phyloP scores from a whole-genome alignment of 1,140 invertebrate genomes.

The Calliopsis andreniformis region DNA sequence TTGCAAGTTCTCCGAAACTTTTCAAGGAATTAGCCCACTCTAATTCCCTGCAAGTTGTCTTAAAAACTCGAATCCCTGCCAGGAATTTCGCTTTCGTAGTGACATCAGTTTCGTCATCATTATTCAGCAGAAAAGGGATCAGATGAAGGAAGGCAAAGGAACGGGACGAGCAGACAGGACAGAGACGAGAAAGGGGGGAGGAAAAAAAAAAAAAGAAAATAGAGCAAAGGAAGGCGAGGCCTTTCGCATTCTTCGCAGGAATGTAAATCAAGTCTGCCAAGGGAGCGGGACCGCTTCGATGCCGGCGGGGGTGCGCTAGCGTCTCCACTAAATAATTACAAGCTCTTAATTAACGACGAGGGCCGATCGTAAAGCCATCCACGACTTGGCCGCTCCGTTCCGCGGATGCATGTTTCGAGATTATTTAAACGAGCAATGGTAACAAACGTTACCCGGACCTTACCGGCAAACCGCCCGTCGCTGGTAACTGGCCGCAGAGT shows the following conservation, averaged over 20 bases:
- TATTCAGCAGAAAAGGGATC: background rate
- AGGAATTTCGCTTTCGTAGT: slow-evolving; percentile 9
- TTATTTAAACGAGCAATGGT: slow-evolving; percentile 78
- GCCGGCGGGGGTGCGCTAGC: slow-evolving; percentile 79
- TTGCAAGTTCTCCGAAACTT: too few species aligned
- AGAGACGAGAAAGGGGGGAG: background rate
- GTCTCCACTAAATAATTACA: slow-evolving; percentile 81
- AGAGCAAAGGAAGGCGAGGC: slow-evolving; percentile 57
- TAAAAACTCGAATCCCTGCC: too few species aligned
- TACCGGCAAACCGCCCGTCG: slow-evolving; percentile 59
- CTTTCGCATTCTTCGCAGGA: slow-evolving; percentile 71
- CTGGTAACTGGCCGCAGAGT: slow-evolving; percentile 54
- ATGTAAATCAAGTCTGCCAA: slow-evolving; percentile 75
- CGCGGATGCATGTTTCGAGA: slow-evolving; percentile 78
- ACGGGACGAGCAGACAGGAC: slow-evolving; percentile 12
- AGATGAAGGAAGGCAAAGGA: background rate
- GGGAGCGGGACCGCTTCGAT: slow-evolving; percentile 68
- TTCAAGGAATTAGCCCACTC: too few species aligned
- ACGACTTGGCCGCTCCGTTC: slow-evolving; percentile 69
- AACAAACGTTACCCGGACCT: slow-evolving; percentile 68
- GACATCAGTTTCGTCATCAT: background rate
- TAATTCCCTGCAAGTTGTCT: too few species aligned
- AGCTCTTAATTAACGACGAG: slow-evolving; percentile 81
- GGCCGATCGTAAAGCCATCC: slow-evolving; percentile 79
- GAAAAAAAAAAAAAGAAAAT: slow-evolving; percentile 59